Base-by-base conservation (phyloP, 2,113 vertebrate genomes). In the Tachuris rubrigastra region DNA sequence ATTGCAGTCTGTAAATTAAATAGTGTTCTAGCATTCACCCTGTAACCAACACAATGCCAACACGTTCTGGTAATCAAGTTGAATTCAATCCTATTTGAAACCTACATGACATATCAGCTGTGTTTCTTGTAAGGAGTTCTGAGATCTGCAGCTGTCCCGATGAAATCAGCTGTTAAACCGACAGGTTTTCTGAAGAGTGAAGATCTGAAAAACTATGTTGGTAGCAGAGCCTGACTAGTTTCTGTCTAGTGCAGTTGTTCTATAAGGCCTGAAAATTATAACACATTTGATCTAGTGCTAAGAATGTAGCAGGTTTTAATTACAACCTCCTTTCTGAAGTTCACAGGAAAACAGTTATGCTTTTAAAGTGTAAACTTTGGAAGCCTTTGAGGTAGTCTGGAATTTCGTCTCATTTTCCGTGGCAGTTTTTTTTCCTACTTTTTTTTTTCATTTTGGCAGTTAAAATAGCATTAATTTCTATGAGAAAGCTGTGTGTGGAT, bases 1-100 rank as follows among this genome's bases (percentile, higher is more conserved):
- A 93, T 55, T 89, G 74, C 67, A 90, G 71, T 14, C 59, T 86
- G 80, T 50, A 85, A 81, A 91, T 95, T 71, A 89, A 75, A 66
- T 5, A 33, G 50, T 41, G 24, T 69, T 90, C 78, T 73, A n/a
- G 63, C 33, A 41, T 69, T 90, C 72, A 58, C 31, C 49, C 67
- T 62, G 31, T 62, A 86, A 87, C 83, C 17, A n/a, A 39, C 58
- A 83, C 5, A 5, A 53, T 74, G 73, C 60, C 2, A 6, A 42
- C 77, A 41, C 1, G 0, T 67, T 63, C 75, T 66, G 49, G n/a
- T 76, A 83, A 87, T 85, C 58, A 75, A 50, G 42, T 31, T 63
- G 50, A 86, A 69, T 86, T 92, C 73, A 30, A 15, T 94, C 46
- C 2, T 63, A 23, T 84, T 71, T 84, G 84, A 74, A 95, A 81